These are phyloP conservation scores for Strigamia transsilvanica DNA, from an alignment of 2,888 invertebrate species.

Conservation along the genomic window DNA sequence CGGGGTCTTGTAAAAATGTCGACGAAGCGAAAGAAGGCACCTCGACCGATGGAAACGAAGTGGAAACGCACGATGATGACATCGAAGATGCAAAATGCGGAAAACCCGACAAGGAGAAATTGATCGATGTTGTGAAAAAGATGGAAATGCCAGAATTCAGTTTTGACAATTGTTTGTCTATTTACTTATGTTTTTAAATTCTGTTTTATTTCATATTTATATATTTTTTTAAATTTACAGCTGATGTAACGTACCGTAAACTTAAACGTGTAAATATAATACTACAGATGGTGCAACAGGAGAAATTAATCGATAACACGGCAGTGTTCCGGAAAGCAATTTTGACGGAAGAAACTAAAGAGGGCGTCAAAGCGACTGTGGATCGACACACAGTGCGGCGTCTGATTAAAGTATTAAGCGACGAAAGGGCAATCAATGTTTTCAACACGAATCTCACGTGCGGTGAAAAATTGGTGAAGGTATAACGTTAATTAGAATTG, in stretches of 20 bases:
- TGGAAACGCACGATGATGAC: not conserved
- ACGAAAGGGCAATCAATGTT: conserved; percentile 70
- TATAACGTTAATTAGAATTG: conserved; percentile 58
- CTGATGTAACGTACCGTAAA: conserved; percentile 59
- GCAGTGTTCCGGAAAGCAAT: conserved; percentile 57
- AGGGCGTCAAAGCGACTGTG: conserved; percentile 69
- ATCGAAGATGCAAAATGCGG: not conserved
- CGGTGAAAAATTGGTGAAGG: conserved; percentile 65
- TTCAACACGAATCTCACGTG: conserved; percentile 67
- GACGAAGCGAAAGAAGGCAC: not conserved
- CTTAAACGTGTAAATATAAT: conserved; percentile 71
- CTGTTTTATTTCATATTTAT: too few species aligned
- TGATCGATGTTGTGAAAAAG: not conserved
- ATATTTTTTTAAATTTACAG: conserved; percentile 25
- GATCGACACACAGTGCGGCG: conserved; percentile 74
- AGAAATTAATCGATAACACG: conserved; percentile 70
- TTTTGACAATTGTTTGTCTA: not conserved
- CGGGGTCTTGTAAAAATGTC: not conserved
- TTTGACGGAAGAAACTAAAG: conserved; percentile 67
- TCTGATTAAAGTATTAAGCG: conserved; percentile 69
- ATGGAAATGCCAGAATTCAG: not conserved
- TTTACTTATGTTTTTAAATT: not conserved
- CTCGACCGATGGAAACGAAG: not conserved
- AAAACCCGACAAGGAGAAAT: not conserved
- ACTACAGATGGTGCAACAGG: conserved; percentile 70